Conservation (phyloP, 2,888 invertebrate species). For the Drosophila rubida region DNA sequence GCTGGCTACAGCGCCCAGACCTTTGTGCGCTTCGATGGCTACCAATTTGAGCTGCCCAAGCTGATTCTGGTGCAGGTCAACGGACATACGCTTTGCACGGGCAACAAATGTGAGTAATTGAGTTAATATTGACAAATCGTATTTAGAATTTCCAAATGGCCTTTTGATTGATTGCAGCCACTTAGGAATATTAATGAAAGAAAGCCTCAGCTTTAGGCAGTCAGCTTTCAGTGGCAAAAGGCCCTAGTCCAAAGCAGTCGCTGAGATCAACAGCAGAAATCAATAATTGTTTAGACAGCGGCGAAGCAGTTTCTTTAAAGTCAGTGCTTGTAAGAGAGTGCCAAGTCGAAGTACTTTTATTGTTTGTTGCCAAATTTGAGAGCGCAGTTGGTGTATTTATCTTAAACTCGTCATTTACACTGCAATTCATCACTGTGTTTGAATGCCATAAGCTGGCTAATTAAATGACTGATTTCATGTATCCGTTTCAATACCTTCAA, state of each 20-base stretch:
- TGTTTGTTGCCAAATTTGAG: neutral
- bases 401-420: neutral
- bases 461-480: neutral
- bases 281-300: neutral
- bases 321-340: too few species aligned
- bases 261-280: neutral
- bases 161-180: neutral
- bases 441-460: neutral
- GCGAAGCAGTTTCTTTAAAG: neutral
- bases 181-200: neutral
- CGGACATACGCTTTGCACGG: constrained; percentile 44
- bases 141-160: neutral
- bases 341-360: too few species aligned
- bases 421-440: neutral
- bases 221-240: neutral
- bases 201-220: neutral
- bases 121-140: neutral
- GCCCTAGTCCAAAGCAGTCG: neutral
- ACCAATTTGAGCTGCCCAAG: constrained; percentile 57
- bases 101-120: constrained; percentile 54
- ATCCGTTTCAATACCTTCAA: neutral
- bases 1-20: constrained; percentile 45
- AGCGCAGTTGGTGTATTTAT: neutral
- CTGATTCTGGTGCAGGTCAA: constrained; percentile 46
- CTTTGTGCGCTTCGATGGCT: constrained; percentile 48